Percentiles rank a stretch among this genome's conserved stretches.
These are phyloP conservation scores for Diogma glabrata DNA, from an alignment of 2,888 invertebrate genomes.

Conservation along the genomic window DNA sequence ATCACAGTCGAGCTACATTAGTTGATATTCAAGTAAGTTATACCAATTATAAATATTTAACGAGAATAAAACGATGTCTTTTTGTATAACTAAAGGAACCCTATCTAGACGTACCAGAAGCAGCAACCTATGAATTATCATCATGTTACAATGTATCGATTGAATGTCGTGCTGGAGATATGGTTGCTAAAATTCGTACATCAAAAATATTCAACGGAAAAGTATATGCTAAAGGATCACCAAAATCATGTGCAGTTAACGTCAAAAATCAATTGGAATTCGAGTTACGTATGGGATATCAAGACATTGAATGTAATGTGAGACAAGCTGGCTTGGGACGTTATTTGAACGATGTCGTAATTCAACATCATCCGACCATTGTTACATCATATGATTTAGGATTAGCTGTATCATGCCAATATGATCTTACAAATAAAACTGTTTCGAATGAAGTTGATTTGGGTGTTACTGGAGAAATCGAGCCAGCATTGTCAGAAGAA, in stretches of 20 bases:
- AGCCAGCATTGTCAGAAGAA: conserved; percentile 76
- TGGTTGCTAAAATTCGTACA: conserved; percentile 86
- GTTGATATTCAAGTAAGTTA: conserved; percentile 67
- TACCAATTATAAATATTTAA: background rate
- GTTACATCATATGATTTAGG: conserved; percentile 91
- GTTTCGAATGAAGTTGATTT: conserved; percentile 86
- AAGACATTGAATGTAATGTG: conserved; percentile 86
- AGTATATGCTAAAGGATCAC: conserved; percentile 88
- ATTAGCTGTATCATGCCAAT: conserved; percentile 85
- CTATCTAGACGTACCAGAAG: conserved; percentile 81
- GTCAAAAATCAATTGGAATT: conserved; percentile 81
- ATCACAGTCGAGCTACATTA: conserved; percentile 80
- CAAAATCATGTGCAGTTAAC: conserved; percentile 83
- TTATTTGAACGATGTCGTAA: conserved; percentile 84
- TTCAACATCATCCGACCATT: conserved; percentile 92
- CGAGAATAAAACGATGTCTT: background rate
- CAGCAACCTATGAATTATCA: conserved; percentile 81
- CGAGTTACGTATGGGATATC: conserved; percentile 83
- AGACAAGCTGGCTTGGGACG: conserved; percentile 77
- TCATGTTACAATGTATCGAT: conserved; percentile 92
- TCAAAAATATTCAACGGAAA: conserved; percentile 88
- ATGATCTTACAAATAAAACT: conserved; percentile 87
- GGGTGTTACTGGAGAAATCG: conserved; percentile 79
- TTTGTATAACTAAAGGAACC: conserved; percentile 51
- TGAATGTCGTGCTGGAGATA: conserved; percentile 83